Evolutionary conservation across 2,888 invertebrate genomes (phyloP).

Genomic region (Sisyra terminalis): DNA sequence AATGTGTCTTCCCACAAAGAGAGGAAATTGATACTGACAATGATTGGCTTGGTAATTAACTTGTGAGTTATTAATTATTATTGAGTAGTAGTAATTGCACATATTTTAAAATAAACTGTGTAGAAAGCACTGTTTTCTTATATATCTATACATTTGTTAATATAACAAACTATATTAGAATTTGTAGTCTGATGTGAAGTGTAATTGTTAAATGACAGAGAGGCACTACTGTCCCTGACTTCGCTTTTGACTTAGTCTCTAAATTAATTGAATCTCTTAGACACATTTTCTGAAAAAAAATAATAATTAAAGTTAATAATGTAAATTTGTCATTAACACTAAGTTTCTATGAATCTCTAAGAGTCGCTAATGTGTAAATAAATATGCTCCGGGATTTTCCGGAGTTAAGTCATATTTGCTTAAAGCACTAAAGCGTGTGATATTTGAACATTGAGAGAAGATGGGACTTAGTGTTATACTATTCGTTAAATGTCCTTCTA

Average conservation of each 20-base stretch:
- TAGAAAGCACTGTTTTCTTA: slow-evolving; percentile 7
- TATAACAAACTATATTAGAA: too few species aligned
- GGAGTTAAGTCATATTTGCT: too few species aligned
- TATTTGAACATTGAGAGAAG: slow-evolving; percentile 1
- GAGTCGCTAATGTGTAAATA: too few species aligned
- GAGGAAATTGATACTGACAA: slow-evolving; percentile 20
- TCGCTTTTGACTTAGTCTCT: neutral
- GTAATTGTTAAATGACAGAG: slow-evolving; percentile 9
- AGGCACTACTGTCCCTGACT: slow-evolving; percentile 3
- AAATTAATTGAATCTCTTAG: slow-evolving; percentile 26
- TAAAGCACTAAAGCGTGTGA: too few species aligned
- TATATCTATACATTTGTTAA: too few species aligned
- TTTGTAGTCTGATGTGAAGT: slow-evolving; percentile 5
- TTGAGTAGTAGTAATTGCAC: slow-evolving; percentile 6
- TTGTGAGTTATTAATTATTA: slow-evolving; percentile 5
- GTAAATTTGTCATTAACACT: slow-evolving; percentile 6
- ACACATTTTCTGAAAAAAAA: slow-evolving; percentile 51
- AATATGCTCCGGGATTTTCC: too few species aligned
- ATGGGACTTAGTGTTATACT: slow-evolving; percentile 3
- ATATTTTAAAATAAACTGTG: slow-evolving; percentile 3
- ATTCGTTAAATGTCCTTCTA: neutral
- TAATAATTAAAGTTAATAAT: slow-evolving; percentile 2
- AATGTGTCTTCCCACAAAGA: slow-evolving; percentile 69
- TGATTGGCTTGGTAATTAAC: slow-evolving; percentile 15
- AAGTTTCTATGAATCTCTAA: too few species aligned